Percentiles rank a stretch among this genome's conserved stretches.
These are phyloP conservation scores for Gouania willdenowi DNA, from an alignment of 2,797 vertebrate genomes.

Conservation along the genomic window DNA sequence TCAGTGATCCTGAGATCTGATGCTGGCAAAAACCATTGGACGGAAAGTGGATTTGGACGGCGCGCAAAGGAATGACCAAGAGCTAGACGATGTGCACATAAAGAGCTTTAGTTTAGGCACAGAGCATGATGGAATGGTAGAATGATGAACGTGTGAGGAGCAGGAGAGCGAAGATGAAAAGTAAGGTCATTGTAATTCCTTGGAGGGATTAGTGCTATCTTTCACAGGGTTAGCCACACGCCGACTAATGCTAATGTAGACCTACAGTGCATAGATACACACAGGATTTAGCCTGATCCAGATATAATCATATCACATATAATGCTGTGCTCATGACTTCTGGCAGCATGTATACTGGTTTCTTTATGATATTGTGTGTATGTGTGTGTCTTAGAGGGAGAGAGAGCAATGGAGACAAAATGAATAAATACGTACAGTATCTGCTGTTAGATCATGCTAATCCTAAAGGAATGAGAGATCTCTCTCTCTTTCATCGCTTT, in stretches of 20 bases:
- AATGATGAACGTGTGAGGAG: conserved; percentile 31
- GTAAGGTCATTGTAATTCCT: conserved; percentile 39
- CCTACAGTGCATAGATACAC: conserved; percentile 16
- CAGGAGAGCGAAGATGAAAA: conserved; percentile 28
- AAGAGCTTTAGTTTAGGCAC: conserved; percentile 27
- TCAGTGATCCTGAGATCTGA: conserved; percentile 20
- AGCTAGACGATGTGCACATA: conserved; percentile 19
- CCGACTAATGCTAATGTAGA: conserved; percentile 6
- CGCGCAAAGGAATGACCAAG: conserved; percentile 19
- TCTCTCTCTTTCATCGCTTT: conserved; percentile 36
- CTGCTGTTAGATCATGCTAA: conserved; percentile 35
- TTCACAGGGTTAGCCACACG: conserved; percentile 19
- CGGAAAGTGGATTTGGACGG: conserved; percentile 34
- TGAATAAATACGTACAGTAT: not conserved
- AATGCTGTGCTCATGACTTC: conserved; percentile 43
- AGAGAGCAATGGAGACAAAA: too few species aligned
- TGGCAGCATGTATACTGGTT: conserved; percentile 21
- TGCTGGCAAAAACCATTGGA: conserved; percentile 21
- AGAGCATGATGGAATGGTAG: conserved; percentile 19
- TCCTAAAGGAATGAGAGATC: conserved; percentile 42
- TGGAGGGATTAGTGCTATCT: conserved; percentile 45
- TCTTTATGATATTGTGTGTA: too few species aligned
- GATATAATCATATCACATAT: conserved; percentile 49
- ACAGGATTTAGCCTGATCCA: conserved; percentile 49
- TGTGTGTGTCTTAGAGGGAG: too few species aligned